Percentiles rank a stretch among this genome's conserved stretches.
Conservation (phyloP, 2,888 invertebrate genomes). For the Gymnoscelis rufifasciata region DNA sequence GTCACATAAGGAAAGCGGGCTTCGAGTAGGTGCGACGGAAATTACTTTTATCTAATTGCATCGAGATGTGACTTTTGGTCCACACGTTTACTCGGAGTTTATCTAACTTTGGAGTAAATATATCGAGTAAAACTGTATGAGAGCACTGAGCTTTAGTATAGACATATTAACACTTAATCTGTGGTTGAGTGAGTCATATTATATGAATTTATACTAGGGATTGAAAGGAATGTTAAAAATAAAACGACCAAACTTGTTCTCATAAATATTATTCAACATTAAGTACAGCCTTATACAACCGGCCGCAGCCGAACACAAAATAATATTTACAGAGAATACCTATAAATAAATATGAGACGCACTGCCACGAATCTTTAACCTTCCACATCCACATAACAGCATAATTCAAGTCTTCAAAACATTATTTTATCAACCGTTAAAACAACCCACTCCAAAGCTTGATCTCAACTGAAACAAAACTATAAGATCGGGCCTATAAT, state of each 20-base stretch:
- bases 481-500: slow-evolving; percentile 35
- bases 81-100: no score
- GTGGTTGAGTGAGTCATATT: no score
- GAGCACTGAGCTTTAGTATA: no score
- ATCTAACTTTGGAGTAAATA: no score
- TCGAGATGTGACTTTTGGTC: no score
- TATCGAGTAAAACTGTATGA: no score
- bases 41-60: no score
- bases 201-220: no score
- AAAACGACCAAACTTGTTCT: slow-evolving; percentile 47
- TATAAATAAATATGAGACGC: slow-evolving; percentile 42
- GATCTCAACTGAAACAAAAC: slow-evolving; percentile 34
- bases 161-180: no score
- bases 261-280: slow-evolving; percentile 74
- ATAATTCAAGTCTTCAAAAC: slow-evolving; percentile 44
- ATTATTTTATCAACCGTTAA: slow-evolving; percentile 41
- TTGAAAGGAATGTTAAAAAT: slow-evolving; percentile 23
- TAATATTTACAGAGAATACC: slow-evolving; percentile 72
- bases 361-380: slow-evolving; percentile 27
- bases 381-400: slow-evolving; percentile 9
- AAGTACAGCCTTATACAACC: slow-evolving; percentile 51
- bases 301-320: slow-evolving; percentile 53
- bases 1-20: no score
- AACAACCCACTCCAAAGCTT: slow-evolving; percentile 52
- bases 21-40: no score